Conservation (phyloP, 2,888 invertebrate genomes). For the Agriopis marginaria region DNA sequence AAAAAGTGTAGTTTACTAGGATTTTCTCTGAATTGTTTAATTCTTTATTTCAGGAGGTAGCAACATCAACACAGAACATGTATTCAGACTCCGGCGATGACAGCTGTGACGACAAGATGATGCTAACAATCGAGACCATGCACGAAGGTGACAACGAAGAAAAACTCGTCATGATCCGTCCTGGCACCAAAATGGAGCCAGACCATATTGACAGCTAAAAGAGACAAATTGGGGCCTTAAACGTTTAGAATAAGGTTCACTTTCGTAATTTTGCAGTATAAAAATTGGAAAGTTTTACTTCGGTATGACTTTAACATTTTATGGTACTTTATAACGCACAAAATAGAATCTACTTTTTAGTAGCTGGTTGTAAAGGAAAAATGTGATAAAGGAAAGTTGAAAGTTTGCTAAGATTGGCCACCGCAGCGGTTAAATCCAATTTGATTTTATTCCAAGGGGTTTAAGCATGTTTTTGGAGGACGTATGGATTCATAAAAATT, state of each 20-base stretch:
- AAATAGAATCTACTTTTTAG: constrained; percentile 16
- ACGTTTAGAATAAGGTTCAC: neutral
- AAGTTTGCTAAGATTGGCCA: neutral
- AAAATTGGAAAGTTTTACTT: neutral
- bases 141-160: constrained; percentile 88
- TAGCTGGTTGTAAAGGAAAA: constrained; percentile 8
- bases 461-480: neutral
- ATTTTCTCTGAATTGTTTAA: no score
- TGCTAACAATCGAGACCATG: constrained; percentile 89
- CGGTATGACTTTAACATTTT: neutral
- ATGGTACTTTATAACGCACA: constrained; percentile 16
- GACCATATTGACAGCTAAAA: constrained; percentile 74
- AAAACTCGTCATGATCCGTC: constrained; percentile 72
- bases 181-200: constrained; percentile 68
- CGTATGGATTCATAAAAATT: neutral
- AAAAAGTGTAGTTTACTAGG: no score
- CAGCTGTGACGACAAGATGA: constrained; percentile 92
- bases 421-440: neutral
- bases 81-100: constrained; percentile 90
- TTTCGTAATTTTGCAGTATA: neutral
- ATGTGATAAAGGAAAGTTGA: constrained; percentile 12
- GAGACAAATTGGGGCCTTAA: no score
- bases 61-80: constrained; percentile 91
- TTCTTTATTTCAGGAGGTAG: constrained; percentile 60
- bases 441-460: neutral